Base-by-base conservation (phyloP, 2,797 vertebrate species). In the Heteromormyrus szaboi region DNA sequence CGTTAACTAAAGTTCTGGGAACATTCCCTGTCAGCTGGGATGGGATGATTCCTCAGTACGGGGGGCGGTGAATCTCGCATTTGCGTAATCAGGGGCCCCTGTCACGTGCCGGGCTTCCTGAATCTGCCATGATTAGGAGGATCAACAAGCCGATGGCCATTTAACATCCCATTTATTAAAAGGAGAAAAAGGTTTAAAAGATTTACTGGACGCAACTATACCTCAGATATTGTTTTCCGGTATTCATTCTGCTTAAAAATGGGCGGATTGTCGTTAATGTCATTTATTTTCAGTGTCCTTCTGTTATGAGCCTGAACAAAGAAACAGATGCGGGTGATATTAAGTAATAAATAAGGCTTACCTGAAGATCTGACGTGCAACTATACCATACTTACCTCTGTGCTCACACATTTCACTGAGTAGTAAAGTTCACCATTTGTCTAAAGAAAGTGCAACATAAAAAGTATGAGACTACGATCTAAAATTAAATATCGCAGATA, bases 261-360 rank as follows among this genome's bases (percentile, higher is more conserved):
- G 0, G 96, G 96, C 0, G 89, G 9, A 7, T 96, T 92, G 91
- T 96, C 95, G 2, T 96, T 97, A n/a, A 94, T 0, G 2, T 96
- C 95, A 0, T 0, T 9, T 85, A 96, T 0, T 0, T 0, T 0
- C 1, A 96, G 54, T 0, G 0, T 85, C 4, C 95, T 92, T 0
- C 0, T 0, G 3, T 96, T 96, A 29, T 88, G n/a, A 0, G 48
- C 1, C 95, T 96, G 88, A 25, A 89, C 83, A 86, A 0, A 11
- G 22, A 85, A 85, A 48, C 53, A 19, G 83, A 72, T 17, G 37
- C 54, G 51, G 4, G 17, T 0, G 0, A 79, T 1, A 33, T 89
- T 0, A 85, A 86, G 79, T 17, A 12, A 62, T 51, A 3, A 56
- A 4, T 4, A 7, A 53, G 37, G 6, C 17, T 53, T n/a, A 25